Conservation (phyloP, 1,140 invertebrate species). For the Maconellicoccus hirsutus region DNA sequence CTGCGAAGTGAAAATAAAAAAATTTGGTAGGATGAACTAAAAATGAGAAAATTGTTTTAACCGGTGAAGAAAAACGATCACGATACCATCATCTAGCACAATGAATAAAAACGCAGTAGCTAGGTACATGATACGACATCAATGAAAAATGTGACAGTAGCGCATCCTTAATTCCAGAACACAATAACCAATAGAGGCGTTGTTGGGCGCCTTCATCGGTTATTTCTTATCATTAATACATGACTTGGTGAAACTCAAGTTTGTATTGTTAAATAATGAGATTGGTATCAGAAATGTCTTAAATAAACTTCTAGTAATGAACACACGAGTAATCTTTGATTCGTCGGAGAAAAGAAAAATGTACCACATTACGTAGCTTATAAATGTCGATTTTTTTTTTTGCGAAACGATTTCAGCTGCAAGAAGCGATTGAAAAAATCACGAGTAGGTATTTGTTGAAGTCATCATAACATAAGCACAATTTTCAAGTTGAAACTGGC, state of each 20-base stretch:
- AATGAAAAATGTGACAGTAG: neutral
- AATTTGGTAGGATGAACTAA: neutral
- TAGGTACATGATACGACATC: neutral
- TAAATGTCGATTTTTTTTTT: too few relatives aligned
- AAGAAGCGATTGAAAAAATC: too few relatives aligned
- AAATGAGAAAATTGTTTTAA: neutral
- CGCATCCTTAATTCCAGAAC: neutral
- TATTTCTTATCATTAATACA: neutral
- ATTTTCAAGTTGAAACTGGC: too few relatives aligned
- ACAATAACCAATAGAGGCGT: neutral
- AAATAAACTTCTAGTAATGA: neutral
- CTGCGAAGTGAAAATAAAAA: too few relatives aligned
- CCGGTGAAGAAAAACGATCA: neutral
- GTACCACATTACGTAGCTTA: neutral
- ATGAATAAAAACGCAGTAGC: neutral
- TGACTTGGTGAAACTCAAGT: neutral
- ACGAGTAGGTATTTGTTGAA: too few relatives aligned
- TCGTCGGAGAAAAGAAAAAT: neutral
- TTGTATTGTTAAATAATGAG: neutral
- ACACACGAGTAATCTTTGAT: neutral
- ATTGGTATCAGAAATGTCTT: conserved; percentile 9
- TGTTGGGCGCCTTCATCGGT: conserved; percentile 6
- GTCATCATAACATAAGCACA: too few relatives aligned
- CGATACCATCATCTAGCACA: neutral
- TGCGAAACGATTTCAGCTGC: too few relatives aligned